A percentile compares a stretch with the other conserved stretches of the same genome.
phyloP scores from a whole-genome alignment of 1,140 invertebrate genomes.

The Bombus waltoni region DNA sequence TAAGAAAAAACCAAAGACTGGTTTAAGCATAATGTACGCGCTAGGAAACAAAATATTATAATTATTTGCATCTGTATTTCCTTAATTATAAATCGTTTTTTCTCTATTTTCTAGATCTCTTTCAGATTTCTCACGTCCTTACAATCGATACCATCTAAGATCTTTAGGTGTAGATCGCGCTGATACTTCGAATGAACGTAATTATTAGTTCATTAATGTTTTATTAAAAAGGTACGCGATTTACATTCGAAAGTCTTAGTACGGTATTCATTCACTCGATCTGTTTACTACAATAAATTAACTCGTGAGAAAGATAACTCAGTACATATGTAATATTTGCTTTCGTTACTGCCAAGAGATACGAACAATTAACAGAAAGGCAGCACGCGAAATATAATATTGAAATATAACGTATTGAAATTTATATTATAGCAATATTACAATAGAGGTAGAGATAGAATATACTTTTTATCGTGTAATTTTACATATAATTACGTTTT shows the following conservation, averaged over 20 bases:
- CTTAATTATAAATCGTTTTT: constrained; percentile 17
- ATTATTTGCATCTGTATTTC: not conserved
- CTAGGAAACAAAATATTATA: constrained; percentile 12
- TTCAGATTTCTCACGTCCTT: not conserved
- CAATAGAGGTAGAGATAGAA: not conserved
- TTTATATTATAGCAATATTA: constrained; percentile 1
- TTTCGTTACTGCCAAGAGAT: constrained; percentile 64
- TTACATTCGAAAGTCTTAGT: not conserved
- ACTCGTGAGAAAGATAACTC: not conserved
- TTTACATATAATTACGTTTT: not conserved
- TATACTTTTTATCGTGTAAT: not conserved
- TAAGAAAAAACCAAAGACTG: not conserved
- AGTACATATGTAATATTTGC: constrained; percentile 22
- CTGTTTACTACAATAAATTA: not conserved
- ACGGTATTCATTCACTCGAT: not conserved
- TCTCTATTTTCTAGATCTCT: not conserved
- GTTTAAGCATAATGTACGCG: constrained; percentile 10
- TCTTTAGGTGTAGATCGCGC: not conserved
- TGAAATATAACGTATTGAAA: constrained; percentile 7
- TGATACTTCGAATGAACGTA: not conserved
- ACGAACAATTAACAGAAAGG: constrained; percentile 24
- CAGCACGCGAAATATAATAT: constrained; percentile 24
- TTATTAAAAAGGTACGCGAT: not conserved
- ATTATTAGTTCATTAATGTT: not conserved
- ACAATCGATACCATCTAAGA: not conserved